phyloP scores from a whole-genome alignment of 2,888 invertebrate genomes.

The Xestia xanthographa region DNA sequence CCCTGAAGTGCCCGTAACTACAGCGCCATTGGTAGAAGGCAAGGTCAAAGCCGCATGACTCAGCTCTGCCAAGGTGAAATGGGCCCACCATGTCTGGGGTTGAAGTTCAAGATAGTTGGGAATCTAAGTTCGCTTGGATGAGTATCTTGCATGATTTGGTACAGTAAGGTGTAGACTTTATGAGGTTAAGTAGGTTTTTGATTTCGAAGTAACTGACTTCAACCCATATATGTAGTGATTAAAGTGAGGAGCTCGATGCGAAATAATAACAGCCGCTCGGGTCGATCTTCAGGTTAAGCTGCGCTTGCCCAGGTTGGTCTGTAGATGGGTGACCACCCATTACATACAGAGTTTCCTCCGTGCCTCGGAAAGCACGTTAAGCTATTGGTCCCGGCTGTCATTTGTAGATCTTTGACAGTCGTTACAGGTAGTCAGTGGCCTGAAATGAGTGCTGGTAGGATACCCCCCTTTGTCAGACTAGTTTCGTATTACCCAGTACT shows the following conservation, averaged over 20 bases:
- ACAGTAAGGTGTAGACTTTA: not conserved
- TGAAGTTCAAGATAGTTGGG: constrained; percentile 43
- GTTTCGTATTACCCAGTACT: too few species aligned
- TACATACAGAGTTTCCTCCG: too few species aligned
- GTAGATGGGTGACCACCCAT: too few species aligned
- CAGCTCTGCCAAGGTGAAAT: constrained; percentile 42
- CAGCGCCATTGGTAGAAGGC: not conserved
- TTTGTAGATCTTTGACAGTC: too few species aligned
- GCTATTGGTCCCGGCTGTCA: too few species aligned
- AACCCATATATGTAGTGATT: not conserved
- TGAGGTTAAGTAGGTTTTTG: not conserved
- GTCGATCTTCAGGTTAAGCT: too few species aligned
- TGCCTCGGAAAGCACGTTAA: too few species aligned
- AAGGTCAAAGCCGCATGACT: constrained; percentile 39
- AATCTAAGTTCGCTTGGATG: constrained; percentile 3
- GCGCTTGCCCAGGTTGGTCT: too few species aligned
- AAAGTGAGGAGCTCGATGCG: not conserved
- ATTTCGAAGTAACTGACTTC: not conserved
- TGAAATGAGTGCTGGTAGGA: too few species aligned
- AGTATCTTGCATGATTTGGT: constrained; percentile 17
- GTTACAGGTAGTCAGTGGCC: too few species aligned
- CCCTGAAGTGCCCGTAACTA: not conserved
- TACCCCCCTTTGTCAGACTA: too few species aligned
- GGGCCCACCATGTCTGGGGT: not conserved
- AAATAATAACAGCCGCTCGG: too few species aligned